Base-by-base conservation (phyloP, 2,113 vertebrate genomes). In the Bagarius yarrelli region DNA sequence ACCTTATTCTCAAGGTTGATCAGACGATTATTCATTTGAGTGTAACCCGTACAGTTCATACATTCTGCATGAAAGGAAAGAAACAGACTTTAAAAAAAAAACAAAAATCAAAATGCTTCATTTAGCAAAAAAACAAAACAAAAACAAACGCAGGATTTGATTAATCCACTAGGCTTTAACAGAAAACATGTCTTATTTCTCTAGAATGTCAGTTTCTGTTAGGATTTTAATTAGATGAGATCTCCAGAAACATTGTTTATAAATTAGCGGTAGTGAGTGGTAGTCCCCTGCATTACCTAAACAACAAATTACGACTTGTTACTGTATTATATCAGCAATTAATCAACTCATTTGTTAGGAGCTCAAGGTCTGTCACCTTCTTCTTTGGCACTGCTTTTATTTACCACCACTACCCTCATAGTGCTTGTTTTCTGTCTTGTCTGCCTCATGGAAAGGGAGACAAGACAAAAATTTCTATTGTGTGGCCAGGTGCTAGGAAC, bases 41-140 rank as follows among this genome's bases (percentile, higher is more conserved):
- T 93, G 52, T 96, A 94, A 57, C 92, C 91, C 0, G 95, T 96
- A 79, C 97, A 98, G 91, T 98, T 98, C 94, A 98, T 91, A 85
- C 96, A 98, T 90, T 98, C 97, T 98, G 89, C 5, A 71, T 4
- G 2, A 75, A 63, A 78, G 77, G 19, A 18, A 61, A 83, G 36
- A 85, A 16, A 81, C 12, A 69, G 27, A 86, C 36, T 50, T 76
- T 14, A 57, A 63, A 50, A 70, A 59, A 30, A 57, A 56, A 25
- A 60, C 3, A 56, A 23, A 57, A 25, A 59, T 25, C 11, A n/a
- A 23, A n/a, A 25, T 59, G 2, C 11, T 34, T 9, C 61, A 21
- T 34, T 63, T 23, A 30, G 1, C 9, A 69, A 44, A 67, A 67
- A 53, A 5, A 1, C 4, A 56, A n/a, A 27, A 23, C 16, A 8